Evolutionary conservation across 2,888 invertebrate genomes (phyloP).

Genomic region (Lasioglossum villosulum): DNA sequence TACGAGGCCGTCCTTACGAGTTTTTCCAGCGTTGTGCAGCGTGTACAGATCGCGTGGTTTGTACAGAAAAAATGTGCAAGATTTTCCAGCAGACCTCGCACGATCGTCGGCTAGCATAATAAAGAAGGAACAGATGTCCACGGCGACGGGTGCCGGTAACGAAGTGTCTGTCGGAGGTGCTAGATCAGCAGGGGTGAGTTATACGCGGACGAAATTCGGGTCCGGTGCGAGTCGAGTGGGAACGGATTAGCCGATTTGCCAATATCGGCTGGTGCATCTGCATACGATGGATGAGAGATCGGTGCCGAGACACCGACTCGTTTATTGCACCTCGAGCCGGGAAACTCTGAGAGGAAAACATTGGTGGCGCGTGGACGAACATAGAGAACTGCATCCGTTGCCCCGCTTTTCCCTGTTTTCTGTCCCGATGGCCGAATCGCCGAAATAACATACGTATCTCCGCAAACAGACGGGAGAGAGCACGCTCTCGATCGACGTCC

Average conservation of each 20-base stretch:
- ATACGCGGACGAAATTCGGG: slow-evolving; percentile 1
- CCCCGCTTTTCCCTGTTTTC: slow-evolving; percentile 35
- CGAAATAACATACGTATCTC: slow-evolving; percentile 31
- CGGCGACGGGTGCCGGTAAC: slow-evolving; percentile 25
- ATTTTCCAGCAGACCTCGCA: neutral
- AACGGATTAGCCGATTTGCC: slow-evolving; percentile 46
- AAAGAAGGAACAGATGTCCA: slow-evolving; percentile 4
- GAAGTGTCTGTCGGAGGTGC: slow-evolving; percentile 27
- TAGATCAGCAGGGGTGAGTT: slow-evolving; percentile 38
- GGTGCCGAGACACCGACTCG: slow-evolving; percentile 30
- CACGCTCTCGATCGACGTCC: slow-evolving; percentile 17
- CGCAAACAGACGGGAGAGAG: slow-evolving; percentile 23
- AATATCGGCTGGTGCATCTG: slow-evolving; percentile 1
- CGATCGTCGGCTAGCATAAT: neutral
- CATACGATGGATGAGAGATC: slow-evolving; percentile 43
- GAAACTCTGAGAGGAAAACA: slow-evolving; percentile 15
- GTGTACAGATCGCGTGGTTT: neutral
- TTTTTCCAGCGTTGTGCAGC: neutral
- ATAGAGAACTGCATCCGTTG: slow-evolving; percentile 8
- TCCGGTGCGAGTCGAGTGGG: neutral
- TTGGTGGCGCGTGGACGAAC: neutral
- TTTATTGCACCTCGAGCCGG: slow-evolving; percentile 25
- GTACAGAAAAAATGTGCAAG: neutral
- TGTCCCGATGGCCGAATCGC: slow-evolving; percentile 26
- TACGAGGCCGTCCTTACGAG: neutral